Evolutionary conservation across 2,888 invertebrate genomes (phyloP).

Genomic region (Crematogaster levior): DNA sequence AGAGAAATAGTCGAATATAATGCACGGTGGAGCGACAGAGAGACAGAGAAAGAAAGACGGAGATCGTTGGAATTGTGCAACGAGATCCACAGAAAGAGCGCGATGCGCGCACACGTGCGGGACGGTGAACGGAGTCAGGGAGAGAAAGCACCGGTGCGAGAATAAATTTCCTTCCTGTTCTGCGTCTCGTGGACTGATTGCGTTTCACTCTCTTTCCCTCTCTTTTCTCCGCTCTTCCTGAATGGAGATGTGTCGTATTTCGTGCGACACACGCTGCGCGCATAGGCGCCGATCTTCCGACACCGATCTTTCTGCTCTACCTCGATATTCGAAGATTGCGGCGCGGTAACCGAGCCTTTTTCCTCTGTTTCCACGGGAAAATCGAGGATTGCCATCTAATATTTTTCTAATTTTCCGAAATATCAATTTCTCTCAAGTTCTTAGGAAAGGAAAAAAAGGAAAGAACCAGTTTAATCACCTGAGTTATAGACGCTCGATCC

Average conservation of each 20-base stretch:
- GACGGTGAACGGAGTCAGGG: conserved; percentile 3
- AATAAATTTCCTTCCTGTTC: conserved; percentile 74
- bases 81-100: background rate
- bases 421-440: too few relatives aligned
- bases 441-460: background rate
- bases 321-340: background rate
- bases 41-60: background rate
- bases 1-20: too few relatives aligned
- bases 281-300: conserved; percentile 7
- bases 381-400: background rate
- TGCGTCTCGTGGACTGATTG: conserved; percentile 40
- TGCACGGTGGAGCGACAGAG: background rate
- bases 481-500: background rate
- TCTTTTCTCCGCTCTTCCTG: conserved; percentile 10
- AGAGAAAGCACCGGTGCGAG: conserved; percentile 70
- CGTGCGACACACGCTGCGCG: background rate
- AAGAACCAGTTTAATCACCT: background rate
- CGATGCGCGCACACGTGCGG: background rate
- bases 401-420: background rate
- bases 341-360: background rate
- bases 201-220: conserved; percentile 67
- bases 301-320: background rate
- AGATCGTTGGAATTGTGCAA: background rate
- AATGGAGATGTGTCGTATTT: background rate
- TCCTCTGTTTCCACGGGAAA: background rate